A percentile compares a stretch with the other conserved stretches of the same genome.
Conservation (phyloP, 2,888 invertebrate genomes). For the Pachycephus smyrnensis region DNA sequence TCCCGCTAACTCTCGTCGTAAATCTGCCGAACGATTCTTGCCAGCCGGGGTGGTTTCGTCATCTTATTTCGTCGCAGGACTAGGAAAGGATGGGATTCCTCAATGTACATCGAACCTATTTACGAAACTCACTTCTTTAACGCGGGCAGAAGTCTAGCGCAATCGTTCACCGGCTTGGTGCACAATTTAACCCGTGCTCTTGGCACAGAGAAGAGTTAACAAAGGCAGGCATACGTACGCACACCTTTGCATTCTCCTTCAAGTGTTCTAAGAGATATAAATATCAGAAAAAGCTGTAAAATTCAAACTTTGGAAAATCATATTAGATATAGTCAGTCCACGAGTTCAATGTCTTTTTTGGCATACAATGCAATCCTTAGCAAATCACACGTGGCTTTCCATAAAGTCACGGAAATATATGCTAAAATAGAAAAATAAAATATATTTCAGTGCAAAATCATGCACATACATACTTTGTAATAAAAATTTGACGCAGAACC, state of each 20-base stretch:
- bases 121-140: background rate
- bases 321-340: too few relatives aligned
- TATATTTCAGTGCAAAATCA: background rate
- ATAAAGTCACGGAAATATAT: background rate
- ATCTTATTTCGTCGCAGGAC: background rate
- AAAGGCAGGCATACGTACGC: background rate
- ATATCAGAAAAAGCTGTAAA: background rate
- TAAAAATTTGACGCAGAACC: background rate
- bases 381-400: background rate
- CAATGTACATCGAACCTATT: background rate
- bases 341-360: background rate
- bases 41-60: background rate
- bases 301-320: background rate
- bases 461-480: background rate
- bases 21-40: background rate
- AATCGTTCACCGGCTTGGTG: background rate
- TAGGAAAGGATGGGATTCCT: background rate
- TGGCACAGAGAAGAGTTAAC: background rate
- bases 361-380: background rate
- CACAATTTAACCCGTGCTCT: background rate
- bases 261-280: background rate
- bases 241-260: background rate
- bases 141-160: background rate
- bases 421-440: background rate
- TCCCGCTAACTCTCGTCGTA: background rate